Evolutionary conservation across 2,113 vertebrate species (phyloP).

Genomic region (Scomber scombrus): DNA sequence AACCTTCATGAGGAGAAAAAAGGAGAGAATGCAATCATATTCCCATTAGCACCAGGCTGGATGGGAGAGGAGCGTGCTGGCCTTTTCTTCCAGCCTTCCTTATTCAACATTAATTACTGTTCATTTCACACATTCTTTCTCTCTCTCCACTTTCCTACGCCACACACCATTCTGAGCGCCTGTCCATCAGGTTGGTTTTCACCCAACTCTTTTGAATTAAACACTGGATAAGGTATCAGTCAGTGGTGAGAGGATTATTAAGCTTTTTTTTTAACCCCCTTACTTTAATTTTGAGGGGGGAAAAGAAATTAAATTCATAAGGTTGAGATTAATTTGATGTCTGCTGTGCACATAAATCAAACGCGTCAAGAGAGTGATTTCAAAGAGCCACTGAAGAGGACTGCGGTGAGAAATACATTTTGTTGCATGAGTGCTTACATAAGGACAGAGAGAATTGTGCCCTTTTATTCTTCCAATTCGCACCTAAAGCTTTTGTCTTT

Average conservation of each 20-base stretch:
- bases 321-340: constrained; percentile 46
- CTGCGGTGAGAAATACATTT: constrained; percentile 6
- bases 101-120: constrained; percentile 80
- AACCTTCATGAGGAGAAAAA: constrained; percentile 72
- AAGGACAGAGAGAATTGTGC: constrained; percentile 33
- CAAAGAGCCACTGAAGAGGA: constrained; percentile 24
- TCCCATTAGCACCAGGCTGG: constrained; percentile 78
- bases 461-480: constrained; percentile 52
- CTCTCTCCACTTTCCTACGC: constrained; percentile 28
- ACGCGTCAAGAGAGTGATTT: constrained; percentile 4
- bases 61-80: constrained; percentile 58
- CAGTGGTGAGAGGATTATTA: constrained; percentile 45
- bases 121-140: constrained; percentile 76
- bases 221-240: constrained; percentile 38
- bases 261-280: constrained; percentile 37
- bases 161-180: constrained; percentile 4
- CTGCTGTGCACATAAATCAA: constrained; percentile 46
- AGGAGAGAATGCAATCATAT: constrained; percentile 81
- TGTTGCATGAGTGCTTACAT: constrained; percentile 1
- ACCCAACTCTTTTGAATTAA: constrained; percentile 43
- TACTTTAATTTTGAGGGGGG: constrained; percentile 45
- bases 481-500: constrained; percentile 49
- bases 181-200: constrained; percentile 37
- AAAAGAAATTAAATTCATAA: constrained; percentile 37
- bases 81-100: constrained; percentile 72